Conservation (phyloP, 2,888 invertebrate genomes). For the Acheta domesticus region DNA sequence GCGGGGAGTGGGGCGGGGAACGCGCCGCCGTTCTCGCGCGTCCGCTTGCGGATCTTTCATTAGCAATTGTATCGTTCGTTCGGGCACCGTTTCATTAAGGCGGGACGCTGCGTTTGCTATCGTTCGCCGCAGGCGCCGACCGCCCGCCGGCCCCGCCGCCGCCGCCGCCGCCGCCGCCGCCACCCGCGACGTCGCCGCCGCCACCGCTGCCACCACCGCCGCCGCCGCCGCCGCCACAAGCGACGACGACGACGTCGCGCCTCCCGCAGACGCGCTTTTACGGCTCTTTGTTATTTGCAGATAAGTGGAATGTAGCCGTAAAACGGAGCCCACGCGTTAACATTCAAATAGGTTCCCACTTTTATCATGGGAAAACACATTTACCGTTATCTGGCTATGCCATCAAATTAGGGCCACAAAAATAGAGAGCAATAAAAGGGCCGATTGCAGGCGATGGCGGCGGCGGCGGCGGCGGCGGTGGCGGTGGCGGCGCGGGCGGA, state of each 20-base stretch:
- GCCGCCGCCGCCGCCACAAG: neutral
- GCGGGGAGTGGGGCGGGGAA: too few species aligned
- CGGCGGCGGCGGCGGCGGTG: neutral
- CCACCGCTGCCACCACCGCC: neutral
- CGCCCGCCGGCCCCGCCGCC: neutral
- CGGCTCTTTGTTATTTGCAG: constrained; percentile 18
- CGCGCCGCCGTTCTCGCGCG: too few species aligned
- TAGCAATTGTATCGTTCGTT: too few species aligned
- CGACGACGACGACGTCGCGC: too few species aligned
- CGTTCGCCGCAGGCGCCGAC: too few species aligned
- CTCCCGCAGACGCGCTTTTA: neutral
- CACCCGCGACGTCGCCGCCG: neutral
- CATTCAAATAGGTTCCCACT: constrained; percentile 12
- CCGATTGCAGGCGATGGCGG: neutral
- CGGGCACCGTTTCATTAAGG: too few species aligned
- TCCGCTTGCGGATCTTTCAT: too few species aligned
- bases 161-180: neutral
- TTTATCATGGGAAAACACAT: constrained; percentile 18
- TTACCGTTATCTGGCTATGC: neutral
- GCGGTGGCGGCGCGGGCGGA: neutral
- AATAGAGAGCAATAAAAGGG: constrained; percentile 8
- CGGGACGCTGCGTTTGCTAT: too few species aligned
- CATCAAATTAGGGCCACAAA: constrained; percentile 18
- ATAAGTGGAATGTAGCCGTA: constrained; percentile 4
- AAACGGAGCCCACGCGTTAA: neutral